Evolutionary conservation across 2,888 invertebrate genomes (phyloP).

Genomic region (Trissonchulus latispiculum): DNA sequence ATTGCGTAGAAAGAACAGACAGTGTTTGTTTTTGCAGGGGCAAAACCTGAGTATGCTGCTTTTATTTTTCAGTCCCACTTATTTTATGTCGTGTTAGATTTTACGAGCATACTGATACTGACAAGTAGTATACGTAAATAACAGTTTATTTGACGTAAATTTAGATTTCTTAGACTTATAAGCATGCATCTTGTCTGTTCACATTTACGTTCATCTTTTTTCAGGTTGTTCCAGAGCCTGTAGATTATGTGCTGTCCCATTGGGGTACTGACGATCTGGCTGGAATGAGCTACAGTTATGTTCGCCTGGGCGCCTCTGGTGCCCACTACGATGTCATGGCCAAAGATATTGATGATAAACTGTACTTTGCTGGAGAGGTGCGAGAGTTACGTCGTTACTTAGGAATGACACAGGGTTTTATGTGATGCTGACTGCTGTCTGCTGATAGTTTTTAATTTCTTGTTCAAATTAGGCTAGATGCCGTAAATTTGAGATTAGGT

Average conservation of each 20-base stretch:
- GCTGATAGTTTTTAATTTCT: no score
- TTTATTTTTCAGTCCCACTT: no score
- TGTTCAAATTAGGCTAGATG: no score
- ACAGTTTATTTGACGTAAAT: neutral
- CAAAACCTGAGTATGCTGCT: no score
- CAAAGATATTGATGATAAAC: conserved; percentile 41
- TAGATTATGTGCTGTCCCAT: conserved; percentile 45
- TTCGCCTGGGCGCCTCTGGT: conserved; percentile 45
- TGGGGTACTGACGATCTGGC: conserved; percentile 46
- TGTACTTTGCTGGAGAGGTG: conserved; percentile 52
- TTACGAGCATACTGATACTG: no score
- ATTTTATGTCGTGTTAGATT: no score
- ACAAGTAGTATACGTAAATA: neutral
- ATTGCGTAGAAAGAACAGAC: no score
- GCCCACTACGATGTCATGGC: conserved; percentile 46
- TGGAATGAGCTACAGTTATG: conserved; percentile 48
- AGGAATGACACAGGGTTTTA: no score
- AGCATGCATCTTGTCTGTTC: neutral
- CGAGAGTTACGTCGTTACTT: no score
- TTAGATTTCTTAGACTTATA: neutral
- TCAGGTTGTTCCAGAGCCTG: conserved; percentile 45
- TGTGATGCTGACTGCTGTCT: no score
- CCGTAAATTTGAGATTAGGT: no score
- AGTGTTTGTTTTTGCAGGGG: no score
- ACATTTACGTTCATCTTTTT: conserved; percentile 20